These are phyloP conservation scores for Philaenus spumarius DNA, from an alignment of 1,140 invertebrate species.

Conservation along the genomic window DNA sequence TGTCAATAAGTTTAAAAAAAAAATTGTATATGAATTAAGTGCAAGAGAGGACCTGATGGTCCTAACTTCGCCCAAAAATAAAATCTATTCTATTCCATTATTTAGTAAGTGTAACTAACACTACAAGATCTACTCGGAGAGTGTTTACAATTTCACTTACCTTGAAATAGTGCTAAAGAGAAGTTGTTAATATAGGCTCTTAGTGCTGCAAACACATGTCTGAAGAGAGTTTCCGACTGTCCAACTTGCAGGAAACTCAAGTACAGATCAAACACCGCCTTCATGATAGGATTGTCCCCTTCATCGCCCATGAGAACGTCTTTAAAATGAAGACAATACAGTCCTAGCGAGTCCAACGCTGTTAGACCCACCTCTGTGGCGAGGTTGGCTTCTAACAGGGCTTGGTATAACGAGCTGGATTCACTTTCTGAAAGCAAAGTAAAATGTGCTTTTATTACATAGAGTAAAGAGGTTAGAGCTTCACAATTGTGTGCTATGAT, in stretches of 20 bases:
- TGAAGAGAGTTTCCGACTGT: slow-evolving; percentile 83
- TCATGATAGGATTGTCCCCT: slow-evolving; percentile 69
- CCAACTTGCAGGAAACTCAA: slow-evolving; percentile 79
- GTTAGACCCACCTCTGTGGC: slow-evolving; percentile 85
- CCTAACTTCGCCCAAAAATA: too few relatives aligned
- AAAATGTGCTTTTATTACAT: too few relatives aligned
- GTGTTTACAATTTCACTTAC: too few relatives aligned
- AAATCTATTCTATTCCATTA: too few relatives aligned
- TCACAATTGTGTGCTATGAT: too few relatives aligned
- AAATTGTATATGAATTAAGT: too few relatives aligned
- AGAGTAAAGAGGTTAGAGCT: too few relatives aligned
- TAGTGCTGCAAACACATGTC: slow-evolving; percentile 85
- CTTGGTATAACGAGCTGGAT: slow-evolving; percentile 51
- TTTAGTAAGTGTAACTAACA: too few relatives aligned
- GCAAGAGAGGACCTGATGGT: too few relatives aligned
- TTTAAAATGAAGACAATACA: slow-evolving; percentile 77
- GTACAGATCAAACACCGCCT: slow-evolving; percentile 73
- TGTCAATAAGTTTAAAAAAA: too few relatives aligned
- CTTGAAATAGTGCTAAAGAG: slow-evolving; percentile 72
- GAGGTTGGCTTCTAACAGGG: slow-evolving; percentile 76
- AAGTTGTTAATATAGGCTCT: slow-evolving; percentile 89
- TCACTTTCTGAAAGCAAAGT: slow-evolving; percentile 49
- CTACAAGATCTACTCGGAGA: too few relatives aligned
- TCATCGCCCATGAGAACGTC: slow-evolving; percentile 55
- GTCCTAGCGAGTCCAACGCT: slow-evolving; percentile 74